These are phyloP conservation scores for Drosophila nigritarsus DNA, from an alignment of 2,888 invertebrate species.

Conservation along the genomic window DNA sequence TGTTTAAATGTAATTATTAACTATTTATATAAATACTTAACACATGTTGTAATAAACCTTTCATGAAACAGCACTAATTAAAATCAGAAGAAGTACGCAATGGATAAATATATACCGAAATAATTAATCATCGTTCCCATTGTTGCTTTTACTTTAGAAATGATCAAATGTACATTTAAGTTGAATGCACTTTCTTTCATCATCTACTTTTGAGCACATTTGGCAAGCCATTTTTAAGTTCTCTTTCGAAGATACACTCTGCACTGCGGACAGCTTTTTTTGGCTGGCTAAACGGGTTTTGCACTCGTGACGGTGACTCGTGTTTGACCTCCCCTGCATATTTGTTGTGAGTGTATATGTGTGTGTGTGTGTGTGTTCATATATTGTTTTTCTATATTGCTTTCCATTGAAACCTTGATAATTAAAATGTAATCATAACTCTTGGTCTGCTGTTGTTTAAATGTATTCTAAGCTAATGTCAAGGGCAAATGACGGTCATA, in stretches of 20 bases:
- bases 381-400: constrained; percentile 6
- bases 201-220: constrained; percentile 13
- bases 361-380: neutral
- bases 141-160: neutral
- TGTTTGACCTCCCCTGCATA: constrained; percentile 39
- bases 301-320: constrained; percentile 38
- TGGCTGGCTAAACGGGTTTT: constrained; percentile 34
- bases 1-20: neutral
- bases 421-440: constrained; percentile 18
- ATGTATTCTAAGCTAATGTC: constrained; percentile 12
- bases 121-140: neutral
- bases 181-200: constrained; percentile 42
- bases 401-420: constrained; percentile 44
- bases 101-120: neutral
- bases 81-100: neutral
- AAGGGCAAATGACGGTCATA: constrained; percentile 49
- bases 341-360: neutral
- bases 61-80: neutral
- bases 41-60: too few species aligned
- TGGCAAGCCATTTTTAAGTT: constrained; percentile 1
- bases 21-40: neutral
- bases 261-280: constrained; percentile 1
- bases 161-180: constrained; percentile 8
- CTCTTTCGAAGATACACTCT: neutral
- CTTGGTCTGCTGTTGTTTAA: constrained; percentile 12